phyloP scores from a whole-genome alignment of 1,140 invertebrate species.

The Apis cerana region DNA sequence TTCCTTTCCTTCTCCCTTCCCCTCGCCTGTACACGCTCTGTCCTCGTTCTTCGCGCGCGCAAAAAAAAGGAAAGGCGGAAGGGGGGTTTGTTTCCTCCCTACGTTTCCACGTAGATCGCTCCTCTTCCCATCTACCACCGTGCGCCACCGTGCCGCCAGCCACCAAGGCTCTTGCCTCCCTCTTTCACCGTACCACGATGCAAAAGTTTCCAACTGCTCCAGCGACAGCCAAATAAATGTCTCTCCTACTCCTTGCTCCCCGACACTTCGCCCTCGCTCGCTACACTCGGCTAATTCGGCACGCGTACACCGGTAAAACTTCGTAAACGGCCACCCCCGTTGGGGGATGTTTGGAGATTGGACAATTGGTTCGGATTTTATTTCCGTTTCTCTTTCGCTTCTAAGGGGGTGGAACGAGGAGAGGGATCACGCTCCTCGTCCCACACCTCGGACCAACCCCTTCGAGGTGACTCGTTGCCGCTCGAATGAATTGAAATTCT shows the following conservation, averaged over 20 bases:
- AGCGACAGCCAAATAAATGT: slow-evolving; percentile 68
- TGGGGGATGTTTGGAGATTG: slow-evolving; percentile 61
- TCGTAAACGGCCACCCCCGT: slow-evolving; percentile 35
- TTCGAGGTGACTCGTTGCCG: slow-evolving; percentile 1
- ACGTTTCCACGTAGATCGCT: slow-evolving; percentile 16
- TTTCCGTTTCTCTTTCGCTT: slow-evolving; percentile 30
- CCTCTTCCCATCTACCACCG: slow-evolving; percentile 37
- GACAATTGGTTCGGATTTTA: slow-evolving; percentile 56
- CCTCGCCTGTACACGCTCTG: neutral
- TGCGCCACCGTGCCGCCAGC: neutral
- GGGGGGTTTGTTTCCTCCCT: slow-evolving; percentile 4
- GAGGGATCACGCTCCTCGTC: neutral
- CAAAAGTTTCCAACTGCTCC: slow-evolving; percentile 63
- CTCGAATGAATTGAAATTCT: slow-evolving; percentile 24
- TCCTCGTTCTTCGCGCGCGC: neutral
- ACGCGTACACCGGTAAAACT: slow-evolving; percentile 57
- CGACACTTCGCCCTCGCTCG: slow-evolving; percentile 54
- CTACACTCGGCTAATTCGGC: slow-evolving; percentile 60
- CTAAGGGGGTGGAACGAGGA: neutral
- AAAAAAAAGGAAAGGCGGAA: too few species aligned
- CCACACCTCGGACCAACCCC: slow-evolving; percentile 3
- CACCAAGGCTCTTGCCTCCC: slow-evolving; percentile 19
- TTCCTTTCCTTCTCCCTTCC: slow-evolving; percentile 40
- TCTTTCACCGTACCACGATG: slow-evolving; percentile 1
- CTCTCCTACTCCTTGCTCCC: slow-evolving; percentile 61